Percentiles rank a stretch among this genome's conserved stretches.
Evolutionary conservation across 2,888 invertebrate species (phyloP).

Genomic region (Plusia festucae): DNA sequence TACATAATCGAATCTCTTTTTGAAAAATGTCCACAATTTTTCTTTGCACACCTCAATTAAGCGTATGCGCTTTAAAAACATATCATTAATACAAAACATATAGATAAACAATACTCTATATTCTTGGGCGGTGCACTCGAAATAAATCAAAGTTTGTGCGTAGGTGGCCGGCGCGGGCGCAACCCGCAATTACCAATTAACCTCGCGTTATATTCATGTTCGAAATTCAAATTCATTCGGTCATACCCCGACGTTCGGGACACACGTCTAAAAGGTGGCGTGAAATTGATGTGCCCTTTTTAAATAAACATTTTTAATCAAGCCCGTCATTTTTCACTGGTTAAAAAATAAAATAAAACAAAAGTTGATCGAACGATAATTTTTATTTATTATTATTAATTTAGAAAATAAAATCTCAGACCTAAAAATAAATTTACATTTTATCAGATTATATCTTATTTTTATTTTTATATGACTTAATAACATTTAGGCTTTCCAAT

Average conservation of each 20-base stretch:
- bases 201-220: conserved; percentile 72
- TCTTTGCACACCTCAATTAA: conserved; percentile 57
- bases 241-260: conserved; percentile 63
- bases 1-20: conserved; percentile 3
- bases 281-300: conserved; percentile 62
- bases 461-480: conserved; percentile 23
- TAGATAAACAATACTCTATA: conserved; percentile 77
- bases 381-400: conserved; percentile 64
- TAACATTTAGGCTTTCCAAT: conserved; percentile 55
- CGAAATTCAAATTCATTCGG: conserved; percentile 76
- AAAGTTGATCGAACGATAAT: conserved; percentile 54
- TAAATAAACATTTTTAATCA: conserved; percentile 7
- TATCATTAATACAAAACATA: conserved; percentile 56
- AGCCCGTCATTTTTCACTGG: not conserved
- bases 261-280: conserved; percentile 68
- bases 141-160: conserved; percentile 81
- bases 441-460: conserved; percentile 23
- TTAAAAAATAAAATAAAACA: conserved; percentile 29
- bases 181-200: conserved; percentile 85
- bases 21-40: conserved; percentile 40
- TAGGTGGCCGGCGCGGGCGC: conserved; percentile 78
- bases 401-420: conserved; percentile 65
- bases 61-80: conserved; percentile 53
- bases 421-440: conserved; percentile 53
- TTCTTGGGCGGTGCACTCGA: conserved; percentile 73